Evolutionary conservation across 2,797 vertebrate genomes (phyloP), one percentile per base, ranked within the genome.

Genomic region (Danio jaintianensis): DNA sequence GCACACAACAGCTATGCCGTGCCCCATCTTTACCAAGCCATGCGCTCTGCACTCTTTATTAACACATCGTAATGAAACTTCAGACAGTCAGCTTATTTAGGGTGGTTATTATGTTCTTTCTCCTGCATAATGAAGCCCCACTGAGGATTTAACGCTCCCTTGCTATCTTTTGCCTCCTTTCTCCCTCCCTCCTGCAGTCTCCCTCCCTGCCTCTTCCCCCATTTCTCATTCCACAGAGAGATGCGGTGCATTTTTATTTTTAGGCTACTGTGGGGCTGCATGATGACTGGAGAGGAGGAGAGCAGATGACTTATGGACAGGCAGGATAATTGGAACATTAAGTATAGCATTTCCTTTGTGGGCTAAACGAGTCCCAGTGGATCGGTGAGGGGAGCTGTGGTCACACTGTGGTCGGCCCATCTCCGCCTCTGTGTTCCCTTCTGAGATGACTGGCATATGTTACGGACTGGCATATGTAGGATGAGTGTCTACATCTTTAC

Each of bases 321-420:
- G 76, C 77, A 61, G 85, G 89, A 90, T 91, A 89, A 90, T 79
- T 89, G 81, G 83, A 84, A 88, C 88, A 88, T 91, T 91, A 92
- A 85, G 85, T 59, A 78, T 42, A 69, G 87, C 83, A 85, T 87
- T 90, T 83, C 79, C 83, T 85, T 66, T 83, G 87, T 79, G 79
- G 85, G 64, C 81, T 83, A 86, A 90, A 90, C 73, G 82, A 89
- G 86, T 91, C 87, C 83, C 88, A 13, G 6, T 84, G 86, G 89
- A 83, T 64, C 53, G 68, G 50, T 50, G 58, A 79, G 43, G 42
- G 78, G 68, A 72, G 75, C 29, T 22, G 43, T 55, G 75, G 82
- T 72, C 63, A 72, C 22, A 40, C 56, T 69, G 68, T 56, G 73
- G 73, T 82, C 38, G 7, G 50, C 15, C 13, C 29, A 18, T 38